Conservation (phyloP, 2,113 vertebrate genomes). For the Percopsis transmontana region DNA sequence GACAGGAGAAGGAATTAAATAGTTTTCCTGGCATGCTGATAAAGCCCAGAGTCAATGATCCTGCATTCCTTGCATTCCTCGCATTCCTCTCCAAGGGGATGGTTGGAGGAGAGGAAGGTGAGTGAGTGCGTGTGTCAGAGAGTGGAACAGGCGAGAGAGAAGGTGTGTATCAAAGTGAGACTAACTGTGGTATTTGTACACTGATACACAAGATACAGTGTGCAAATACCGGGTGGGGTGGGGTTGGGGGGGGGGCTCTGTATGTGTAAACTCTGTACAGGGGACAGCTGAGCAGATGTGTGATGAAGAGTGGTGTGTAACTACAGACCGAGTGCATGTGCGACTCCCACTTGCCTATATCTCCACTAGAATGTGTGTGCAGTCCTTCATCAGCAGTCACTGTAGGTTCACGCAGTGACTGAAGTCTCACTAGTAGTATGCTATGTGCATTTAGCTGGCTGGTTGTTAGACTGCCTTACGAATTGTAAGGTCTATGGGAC, state of each 20-base stretch:
- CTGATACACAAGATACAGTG: conserved; percentile 20
- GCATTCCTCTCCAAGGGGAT: conserved; percentile 54
- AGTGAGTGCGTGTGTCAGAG: neutral
- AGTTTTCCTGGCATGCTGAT: conserved; percentile 19
- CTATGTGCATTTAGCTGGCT: conserved; percentile 13
- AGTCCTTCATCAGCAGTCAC: conserved; percentile 1
- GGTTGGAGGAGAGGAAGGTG: conserved; percentile 51
- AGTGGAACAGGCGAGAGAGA: conserved; percentile 15
- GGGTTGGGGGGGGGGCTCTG: conserved; percentile 1
- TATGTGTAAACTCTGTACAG: neutral
- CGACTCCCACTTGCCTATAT: conserved; percentile 10
- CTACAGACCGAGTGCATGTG: neutral
- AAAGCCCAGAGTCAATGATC: conserved; percentile 34
- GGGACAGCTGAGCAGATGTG: neutral
- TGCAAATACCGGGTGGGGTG: neutral
- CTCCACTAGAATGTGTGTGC: conserved; percentile 20
- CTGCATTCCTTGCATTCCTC: conserved; percentile 70
- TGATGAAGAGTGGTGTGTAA: neutral
- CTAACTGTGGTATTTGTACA: conserved; percentile 27
- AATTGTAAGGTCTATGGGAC: no score
- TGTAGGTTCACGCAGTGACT: neutral
- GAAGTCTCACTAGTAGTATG: conserved; percentile 1
- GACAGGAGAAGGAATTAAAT: neutral
- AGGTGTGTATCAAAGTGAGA: conserved; percentile 10
- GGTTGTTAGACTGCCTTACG: no score